Base-by-base conservation (phyloP, 1,140 invertebrate species). In the Saxidomus purpurata region DNA sequence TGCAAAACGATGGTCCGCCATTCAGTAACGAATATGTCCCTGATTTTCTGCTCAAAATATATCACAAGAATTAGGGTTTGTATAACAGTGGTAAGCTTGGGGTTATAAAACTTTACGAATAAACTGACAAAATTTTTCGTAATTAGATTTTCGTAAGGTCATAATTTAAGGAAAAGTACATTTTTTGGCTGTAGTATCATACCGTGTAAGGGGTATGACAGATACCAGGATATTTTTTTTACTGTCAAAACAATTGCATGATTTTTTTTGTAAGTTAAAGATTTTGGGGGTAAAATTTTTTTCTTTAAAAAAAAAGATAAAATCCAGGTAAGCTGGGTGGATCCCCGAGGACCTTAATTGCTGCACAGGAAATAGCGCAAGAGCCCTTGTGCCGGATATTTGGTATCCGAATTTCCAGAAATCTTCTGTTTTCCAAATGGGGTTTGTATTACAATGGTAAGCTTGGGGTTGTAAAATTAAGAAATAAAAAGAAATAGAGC, bases 321-420 rank as follows among this genome's bases (percentile, higher is more conserved):
- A 69, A 67, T 80, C 80, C 85, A 87, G 85, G 85, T 87, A 87
- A 87, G 85, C 85, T 87, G 85, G 85, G 85, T 87, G 55, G 74
- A 63, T 87, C 76, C 74, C 13, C 85, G 77, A 87, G 43, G 74
- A 80, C 85, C 85, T 76, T 79, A n/a, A n/a, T 8, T 80, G 85
- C 85, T 87, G 69, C 74, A 49, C 15, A 2, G 67, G 67, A 49
- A 81, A 76, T 34, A 76, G 43, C 43, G 15, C 43, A 4, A 43
- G 43, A 43, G 43, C 43, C 15, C 43, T 43, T 43, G 31, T 3
- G 49, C 25, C 15, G 25, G 13, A 28, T 81, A 80, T 80, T 13
- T 80, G 49, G 22, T 40, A 28, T 43, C 79, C 19, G 47, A 22
- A n/a, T 40, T 34, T 36, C 19, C 19, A 43, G 31, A 81, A 59